These are phyloP conservation scores for Blastomussa wellsi DNA, from an alignment of 92 coral and sea anemone genomes.

Conservation along the genomic window DNA sequence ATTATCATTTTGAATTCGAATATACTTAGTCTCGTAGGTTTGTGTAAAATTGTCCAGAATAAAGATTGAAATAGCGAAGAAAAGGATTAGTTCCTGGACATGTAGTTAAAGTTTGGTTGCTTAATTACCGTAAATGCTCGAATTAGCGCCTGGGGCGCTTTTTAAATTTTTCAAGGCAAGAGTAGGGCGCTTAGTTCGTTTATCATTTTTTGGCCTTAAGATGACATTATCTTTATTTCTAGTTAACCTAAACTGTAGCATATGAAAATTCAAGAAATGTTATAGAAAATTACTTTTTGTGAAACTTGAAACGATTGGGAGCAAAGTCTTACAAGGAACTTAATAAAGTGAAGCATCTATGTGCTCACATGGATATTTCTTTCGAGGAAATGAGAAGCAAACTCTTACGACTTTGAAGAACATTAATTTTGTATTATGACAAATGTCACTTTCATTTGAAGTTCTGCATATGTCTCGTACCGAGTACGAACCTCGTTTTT, in stretches of 20 bases:
- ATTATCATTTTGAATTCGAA: too few relatives aligned
- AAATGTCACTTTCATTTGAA: background rate
- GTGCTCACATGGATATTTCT: background rate
- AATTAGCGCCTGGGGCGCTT: background rate
- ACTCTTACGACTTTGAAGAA: background rate
- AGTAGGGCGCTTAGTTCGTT: background rate
- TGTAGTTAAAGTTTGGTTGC: too few relatives aligned
- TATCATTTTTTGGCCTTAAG: background rate
- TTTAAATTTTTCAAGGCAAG: background rate
- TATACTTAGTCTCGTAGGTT: too few relatives aligned
- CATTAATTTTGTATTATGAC: background rate
- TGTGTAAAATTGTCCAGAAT: too few relatives aligned
- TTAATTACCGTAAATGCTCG: background rate
- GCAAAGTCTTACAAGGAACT: too few relatives aligned
- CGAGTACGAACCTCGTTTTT: background rate
- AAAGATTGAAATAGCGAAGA: too few relatives aligned
- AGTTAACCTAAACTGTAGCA: background rate
- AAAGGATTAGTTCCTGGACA: too few relatives aligned
- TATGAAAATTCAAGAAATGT: too few relatives aligned
- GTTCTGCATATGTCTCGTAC: background rate
- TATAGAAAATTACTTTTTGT: too few relatives aligned
- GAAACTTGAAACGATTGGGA: too few relatives aligned
- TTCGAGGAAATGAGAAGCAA: background rate
- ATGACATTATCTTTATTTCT: background rate
- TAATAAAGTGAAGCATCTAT: too few relatives aligned